Evolutionary conservation across 2,888 invertebrate genomes (phyloP).

Genomic region (Siphonodentalium dalli): DNA sequence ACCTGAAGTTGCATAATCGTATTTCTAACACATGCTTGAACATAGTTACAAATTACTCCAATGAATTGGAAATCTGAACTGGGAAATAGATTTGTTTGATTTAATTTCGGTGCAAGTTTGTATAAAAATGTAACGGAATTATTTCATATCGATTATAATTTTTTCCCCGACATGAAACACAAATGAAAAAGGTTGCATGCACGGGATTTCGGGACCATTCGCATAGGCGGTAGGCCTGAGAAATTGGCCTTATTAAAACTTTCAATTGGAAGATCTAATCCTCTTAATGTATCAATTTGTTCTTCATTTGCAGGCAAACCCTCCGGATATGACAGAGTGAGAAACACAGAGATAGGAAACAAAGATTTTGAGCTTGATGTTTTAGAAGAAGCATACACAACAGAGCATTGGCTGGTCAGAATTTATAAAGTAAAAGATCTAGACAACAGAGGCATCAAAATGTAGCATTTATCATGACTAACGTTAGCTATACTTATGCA

Average conservation of each 20-base stretch:
- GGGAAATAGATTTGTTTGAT: too few relatives aligned
- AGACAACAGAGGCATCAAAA: conserved; percentile 72
- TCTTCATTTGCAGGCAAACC: conserved; percentile 76
- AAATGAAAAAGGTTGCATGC: too few relatives aligned
- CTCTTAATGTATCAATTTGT: neutral
- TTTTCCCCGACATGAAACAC: too few relatives aligned
- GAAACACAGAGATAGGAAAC: conserved; percentile 97
- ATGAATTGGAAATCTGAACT: neutral
- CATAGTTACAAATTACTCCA: too few relatives aligned
- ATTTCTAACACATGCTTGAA: too few relatives aligned
- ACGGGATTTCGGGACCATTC: too few relatives aligned
- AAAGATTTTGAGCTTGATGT: conserved; percentile 97
- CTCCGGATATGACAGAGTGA: conserved; percentile 93
- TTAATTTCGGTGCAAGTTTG: neutral
- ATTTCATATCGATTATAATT: too few relatives aligned
- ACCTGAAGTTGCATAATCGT: too few relatives aligned
- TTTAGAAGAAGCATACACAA: conserved; percentile 99
- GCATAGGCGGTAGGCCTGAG: too few relatives aligned
- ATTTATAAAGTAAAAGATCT: conserved; percentile 97
- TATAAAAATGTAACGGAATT: too few relatives aligned
- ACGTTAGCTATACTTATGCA: neutral
- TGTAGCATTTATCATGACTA: neutral
- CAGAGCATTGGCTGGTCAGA: conserved; percentile 98
- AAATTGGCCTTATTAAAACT: too few relatives aligned
- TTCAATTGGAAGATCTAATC: too few relatives aligned